Evolutionary conservation across 2,113 vertebrate species (phyloP), one percentile per base, ranked within the genome.

Genomic region (Deroptyus accipitrinus): DNA sequence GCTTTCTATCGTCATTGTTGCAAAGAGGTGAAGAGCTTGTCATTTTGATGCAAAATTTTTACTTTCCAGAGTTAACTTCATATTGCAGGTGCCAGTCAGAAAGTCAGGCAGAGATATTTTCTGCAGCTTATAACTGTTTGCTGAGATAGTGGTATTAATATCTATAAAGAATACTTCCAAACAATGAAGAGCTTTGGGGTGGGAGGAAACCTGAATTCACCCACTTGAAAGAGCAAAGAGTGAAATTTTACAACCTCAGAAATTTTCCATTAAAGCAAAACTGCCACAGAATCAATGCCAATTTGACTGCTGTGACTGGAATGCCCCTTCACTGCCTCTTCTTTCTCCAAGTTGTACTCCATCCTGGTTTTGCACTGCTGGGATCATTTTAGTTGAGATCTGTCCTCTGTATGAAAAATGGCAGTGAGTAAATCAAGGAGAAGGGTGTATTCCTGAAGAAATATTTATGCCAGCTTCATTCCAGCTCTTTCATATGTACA

Each of bases 381-480:
- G 27, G 9, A 67, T 33, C 6, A 3, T 91, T 80, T 59, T 19
- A 67, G 13, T 9, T 70, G 39, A 67, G 6, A 33, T 62, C 8
- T 30, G 35, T 75, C 24, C 33, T 57, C 37, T 16, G 6, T 46
- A 39, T 41, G 57, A 54, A 73, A 67, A 84, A 63, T 10, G 19
- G 9, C 31, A 63, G 2, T 86, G 69, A 25, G 7, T 59, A 68
- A 83, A 61, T 70, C 12, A 84, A 83, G 69, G 15, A 64, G 23
- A 55, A 83, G n/a, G 49, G 3, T 62, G 24, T 77, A 12, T 35
- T 81, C 13, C 31, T 70, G 17, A 46, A 70, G 46, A 86, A 84
- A 61, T 68, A 51, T 5, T 0, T 0, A 46, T 3, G 4, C 10
- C 4, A 84, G 1, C 42, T 78, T 86, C 7, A 19, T 86, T 37